Evolutionary conservation across 2,113 vertebrate species (phyloP).

Genomic region (Nannospalax galili): DNA sequence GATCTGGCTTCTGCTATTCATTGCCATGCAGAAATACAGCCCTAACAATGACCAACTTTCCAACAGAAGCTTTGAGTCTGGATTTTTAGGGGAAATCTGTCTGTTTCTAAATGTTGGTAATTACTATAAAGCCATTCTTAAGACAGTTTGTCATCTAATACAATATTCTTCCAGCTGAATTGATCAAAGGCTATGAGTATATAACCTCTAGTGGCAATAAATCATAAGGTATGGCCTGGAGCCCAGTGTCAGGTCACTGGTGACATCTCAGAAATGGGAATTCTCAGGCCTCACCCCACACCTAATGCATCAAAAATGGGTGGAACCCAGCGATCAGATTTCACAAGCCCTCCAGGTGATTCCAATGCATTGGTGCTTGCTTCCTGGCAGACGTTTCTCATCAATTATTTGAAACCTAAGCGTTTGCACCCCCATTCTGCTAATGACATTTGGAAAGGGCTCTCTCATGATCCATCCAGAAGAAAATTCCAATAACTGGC

Average conservation of each 20-base stretch:
- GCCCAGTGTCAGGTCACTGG: too few species aligned
- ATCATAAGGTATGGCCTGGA: background rate
- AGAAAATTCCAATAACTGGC: background rate
- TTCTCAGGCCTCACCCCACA: background rate
- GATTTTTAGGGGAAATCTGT: slow-evolving; percentile 1
- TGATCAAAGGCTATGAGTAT: background rate
- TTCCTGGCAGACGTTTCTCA: background rate
- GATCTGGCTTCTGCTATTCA: background rate
- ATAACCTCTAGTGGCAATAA: background rate
- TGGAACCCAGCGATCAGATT: background rate
- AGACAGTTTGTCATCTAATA: background rate
- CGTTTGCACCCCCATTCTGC: background rate
- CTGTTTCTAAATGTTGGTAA: slow-evolving; percentile 11
- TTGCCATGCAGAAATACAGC: background rate
- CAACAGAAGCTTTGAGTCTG: background rate
- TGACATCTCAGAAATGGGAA: background rate
- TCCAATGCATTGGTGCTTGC: background rate
- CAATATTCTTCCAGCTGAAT: background rate
- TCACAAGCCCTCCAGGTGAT: background rate
- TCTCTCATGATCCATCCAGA: background rate
- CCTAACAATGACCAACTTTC: background rate
- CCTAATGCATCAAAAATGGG: background rate
- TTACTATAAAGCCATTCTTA: background rate
- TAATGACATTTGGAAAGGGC: background rate
- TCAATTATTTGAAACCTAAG: background rate